Evolutionary conservation across 2,113 vertebrate species (phyloP).

Genomic region (Hydrochoerus hydrochaeris): DNA sequence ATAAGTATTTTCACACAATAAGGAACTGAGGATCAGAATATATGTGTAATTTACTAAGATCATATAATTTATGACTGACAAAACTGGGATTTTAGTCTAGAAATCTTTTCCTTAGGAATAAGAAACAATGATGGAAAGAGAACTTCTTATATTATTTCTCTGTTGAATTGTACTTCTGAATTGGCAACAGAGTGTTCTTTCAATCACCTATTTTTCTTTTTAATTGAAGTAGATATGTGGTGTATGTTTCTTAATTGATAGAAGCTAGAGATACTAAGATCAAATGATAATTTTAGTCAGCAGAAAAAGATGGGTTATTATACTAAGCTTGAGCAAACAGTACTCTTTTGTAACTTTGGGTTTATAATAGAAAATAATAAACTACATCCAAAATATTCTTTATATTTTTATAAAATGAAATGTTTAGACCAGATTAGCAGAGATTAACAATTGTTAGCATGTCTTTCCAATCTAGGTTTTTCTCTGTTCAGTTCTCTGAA

Average conservation of each 20-base stretch:
- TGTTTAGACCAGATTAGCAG: background rate
- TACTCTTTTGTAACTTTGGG: slow-evolving; percentile 45
- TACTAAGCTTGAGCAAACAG: background rate
- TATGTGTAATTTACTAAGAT: slow-evolving; percentile 30
- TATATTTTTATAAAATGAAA: slow-evolving; percentile 53
- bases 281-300: background rate
- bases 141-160: background rate
- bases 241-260: slow-evolving; percentile 23
- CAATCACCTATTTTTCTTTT: background rate
- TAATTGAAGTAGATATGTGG: slow-evolving; percentile 41
- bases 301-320: slow-evolving; percentile 15
- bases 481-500: slow-evolving; percentile 24
- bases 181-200: background rate
- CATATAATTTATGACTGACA: background rate
- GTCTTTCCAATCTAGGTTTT: slow-evolving; percentile 19
- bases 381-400: slow-evolving; percentile 10
- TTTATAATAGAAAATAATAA: slow-evolving; percentile 48
- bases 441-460: slow-evolving; percentile 4
- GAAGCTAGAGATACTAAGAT: background rate
- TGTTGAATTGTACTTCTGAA: slow-evolving; percentile 46
- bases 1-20: background rate
- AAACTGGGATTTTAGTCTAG: slow-evolving; percentile 2
- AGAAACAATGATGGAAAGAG: background rate
- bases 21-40: slow-evolving; percentile 1
- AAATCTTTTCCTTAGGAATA: slow-evolving; percentile 17